These are phyloP conservation scores for Antitype chi DNA, from an alignment of 2,888 invertebrate genomes.

Conservation along the genomic window DNA sequence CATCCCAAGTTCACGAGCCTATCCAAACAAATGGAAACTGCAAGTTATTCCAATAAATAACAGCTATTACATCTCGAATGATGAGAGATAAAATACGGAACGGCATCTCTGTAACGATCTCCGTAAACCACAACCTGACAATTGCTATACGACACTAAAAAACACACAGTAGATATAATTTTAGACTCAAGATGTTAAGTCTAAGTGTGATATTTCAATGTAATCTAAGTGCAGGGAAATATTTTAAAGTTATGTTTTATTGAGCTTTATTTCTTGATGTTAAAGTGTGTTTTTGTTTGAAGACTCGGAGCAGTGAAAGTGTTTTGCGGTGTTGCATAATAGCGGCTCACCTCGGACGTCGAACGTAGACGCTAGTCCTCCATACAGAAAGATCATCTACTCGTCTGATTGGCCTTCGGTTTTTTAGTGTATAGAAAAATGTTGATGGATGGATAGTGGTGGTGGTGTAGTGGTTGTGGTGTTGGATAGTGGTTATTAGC, in stretches of 20 bases:
- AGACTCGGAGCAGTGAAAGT: constrained; percentile 83
- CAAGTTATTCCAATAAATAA: constrained; percentile 45
- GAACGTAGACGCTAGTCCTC: constrained; percentile 70
- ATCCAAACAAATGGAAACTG: constrained; percentile 47
- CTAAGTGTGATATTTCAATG: constrained; percentile 56
- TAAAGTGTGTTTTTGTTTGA: constrained; percentile 73
- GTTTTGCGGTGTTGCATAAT: constrained; percentile 82
- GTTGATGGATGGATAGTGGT: neutral
- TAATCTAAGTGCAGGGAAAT: constrained; percentile 59
- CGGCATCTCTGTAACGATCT: constrained; percentile 63
- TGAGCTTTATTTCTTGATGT: constrained; percentile 27
- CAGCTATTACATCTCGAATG: constrained; percentile 33
- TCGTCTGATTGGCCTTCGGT: constrained; percentile 36
- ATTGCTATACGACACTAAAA: constrained; percentile 42
- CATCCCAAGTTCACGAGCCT: constrained; percentile 25
- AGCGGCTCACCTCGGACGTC: constrained; percentile 80
- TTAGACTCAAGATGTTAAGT: constrained; percentile 48
- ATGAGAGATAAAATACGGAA: constrained; percentile 65
- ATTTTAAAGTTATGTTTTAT: neutral
- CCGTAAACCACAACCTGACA: constrained; percentile 53
- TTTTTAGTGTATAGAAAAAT: neutral
- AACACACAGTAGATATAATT: constrained; percentile 33
- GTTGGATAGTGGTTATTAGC: too few relatives aligned
- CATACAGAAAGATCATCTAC: constrained; percentile 64
- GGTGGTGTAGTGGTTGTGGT: too few relatives aligned